Conservation (phyloP, 2,797 vertebrate species). For the Sciurus vulgaris region DNA sequence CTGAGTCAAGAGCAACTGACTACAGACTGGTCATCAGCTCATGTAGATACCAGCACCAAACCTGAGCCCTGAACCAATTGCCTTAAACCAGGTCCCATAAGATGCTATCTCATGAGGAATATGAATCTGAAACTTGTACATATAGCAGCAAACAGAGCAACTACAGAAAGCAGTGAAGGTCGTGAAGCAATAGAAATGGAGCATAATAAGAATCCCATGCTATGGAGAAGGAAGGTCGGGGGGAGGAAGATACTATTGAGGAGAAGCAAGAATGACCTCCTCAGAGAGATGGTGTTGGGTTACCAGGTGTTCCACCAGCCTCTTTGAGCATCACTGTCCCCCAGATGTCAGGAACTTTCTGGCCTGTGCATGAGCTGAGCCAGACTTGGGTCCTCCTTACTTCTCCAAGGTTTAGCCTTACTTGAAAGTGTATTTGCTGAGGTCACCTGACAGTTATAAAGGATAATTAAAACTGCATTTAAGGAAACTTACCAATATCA, state of each 20-base stretch:
- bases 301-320: not conserved
- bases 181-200: not conserved
- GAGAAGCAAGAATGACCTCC: not conserved
- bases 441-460: slow-evolving; percentile 10
- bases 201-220: not conserved
- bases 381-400: not conserved
- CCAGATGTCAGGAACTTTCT: not conserved
- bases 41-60: not conserved
- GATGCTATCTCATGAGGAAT: not conserved
- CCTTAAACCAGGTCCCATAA: not conserved
- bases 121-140: not conserved
- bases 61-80: not conserved
- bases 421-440: slow-evolving; percentile 39
- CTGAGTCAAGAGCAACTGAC: not conserved
- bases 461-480: slow-evolving; percentile 45
- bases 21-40: slow-evolving; percentile 7
- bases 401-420: slow-evolving; percentile 19
- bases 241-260: not conserved
- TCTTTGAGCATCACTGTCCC: not conserved
- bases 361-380: not conserved
- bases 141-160: slow-evolving; percentile 8
- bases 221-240: not conserved
- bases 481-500: slow-evolving; percentile 18
- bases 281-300: not conserved
- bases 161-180: not conserved